phyloP scores from a whole-genome alignment of 2,797 vertebrate species.

The Gambusia yucatana region DNA sequence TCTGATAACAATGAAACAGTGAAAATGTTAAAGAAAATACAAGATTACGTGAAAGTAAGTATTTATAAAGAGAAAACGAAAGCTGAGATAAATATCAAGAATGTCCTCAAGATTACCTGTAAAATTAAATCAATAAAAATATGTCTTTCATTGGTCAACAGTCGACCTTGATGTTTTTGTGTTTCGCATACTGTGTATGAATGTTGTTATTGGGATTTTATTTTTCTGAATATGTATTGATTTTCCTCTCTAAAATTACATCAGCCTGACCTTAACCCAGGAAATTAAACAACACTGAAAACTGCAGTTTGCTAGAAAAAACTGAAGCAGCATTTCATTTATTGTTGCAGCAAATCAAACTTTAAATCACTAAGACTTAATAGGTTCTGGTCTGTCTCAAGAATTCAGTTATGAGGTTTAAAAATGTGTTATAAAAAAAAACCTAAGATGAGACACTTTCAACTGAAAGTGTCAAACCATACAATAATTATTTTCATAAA shows the following conservation, averaged over 20 bases:
- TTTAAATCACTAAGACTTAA: conserved; percentile 45
- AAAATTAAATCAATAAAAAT: background rate
- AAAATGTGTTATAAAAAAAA: conserved; percentile 36
- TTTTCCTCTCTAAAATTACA: conserved; percentile 19
- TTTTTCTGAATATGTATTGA: background rate
- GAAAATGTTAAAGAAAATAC: background rate
- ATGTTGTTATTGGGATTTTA: background rate
- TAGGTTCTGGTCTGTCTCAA: conserved; percentile 43
- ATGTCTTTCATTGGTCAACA: background rate
- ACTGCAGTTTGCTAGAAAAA: conserved; percentile 27
- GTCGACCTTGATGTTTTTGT: background rate
- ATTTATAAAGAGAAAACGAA: background rate
- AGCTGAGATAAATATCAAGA: background rate
- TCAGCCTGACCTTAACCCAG: conserved; percentile 25
- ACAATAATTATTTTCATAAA: conserved; percentile 42
- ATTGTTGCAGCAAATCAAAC: conserved; percentile 53
- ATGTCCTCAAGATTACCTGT: background rate
- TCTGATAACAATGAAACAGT: background rate
- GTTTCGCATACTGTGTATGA: background rate
- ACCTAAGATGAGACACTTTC: conserved; percentile 24
- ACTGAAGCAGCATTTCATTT: background rate
- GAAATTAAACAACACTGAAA: conserved; percentile 29
- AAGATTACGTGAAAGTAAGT: background rate
- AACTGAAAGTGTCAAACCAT: conserved; percentile 47
- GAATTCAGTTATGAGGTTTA: conserved; percentile 42